Conservation (phyloP, 2,797 vertebrate genomes). For the Diplodus puntazzo region DNA sequence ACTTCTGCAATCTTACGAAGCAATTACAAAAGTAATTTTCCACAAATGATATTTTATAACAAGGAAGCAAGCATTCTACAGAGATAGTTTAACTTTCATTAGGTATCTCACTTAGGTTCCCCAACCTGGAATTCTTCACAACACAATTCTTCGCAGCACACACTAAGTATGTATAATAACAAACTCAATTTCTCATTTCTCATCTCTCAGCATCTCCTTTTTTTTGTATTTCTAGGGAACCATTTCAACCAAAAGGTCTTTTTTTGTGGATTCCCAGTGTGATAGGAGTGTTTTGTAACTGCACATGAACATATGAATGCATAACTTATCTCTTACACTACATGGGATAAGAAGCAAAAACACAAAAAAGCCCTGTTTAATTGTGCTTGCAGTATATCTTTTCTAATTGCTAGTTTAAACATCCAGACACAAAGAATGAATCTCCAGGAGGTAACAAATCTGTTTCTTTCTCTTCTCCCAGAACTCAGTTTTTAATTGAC, state of each 20-base stretch:
- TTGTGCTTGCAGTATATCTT: neutral
- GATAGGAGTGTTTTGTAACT: neutral
- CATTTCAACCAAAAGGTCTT: neutral
- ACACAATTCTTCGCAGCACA: neutral
- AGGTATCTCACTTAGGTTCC: conserved; percentile 7
- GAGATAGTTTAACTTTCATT: conserved; percentile 32
- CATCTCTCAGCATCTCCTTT: neutral
- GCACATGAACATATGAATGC: neutral
- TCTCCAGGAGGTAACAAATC: conserved; percentile 43
- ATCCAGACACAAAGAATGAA: conserved; percentile 47
- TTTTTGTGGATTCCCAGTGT: neutral
- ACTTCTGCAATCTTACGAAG: conserved; percentile 5
- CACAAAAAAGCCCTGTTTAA: neutral
- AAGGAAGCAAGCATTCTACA: neutral
- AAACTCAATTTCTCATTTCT: neutral
- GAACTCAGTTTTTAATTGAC: conserved; percentile 38
- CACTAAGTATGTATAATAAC: neutral
- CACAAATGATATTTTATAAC: conserved; percentile 15
- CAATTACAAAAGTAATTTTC: conserved; percentile 40
- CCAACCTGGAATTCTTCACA: neutral
- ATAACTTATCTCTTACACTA: conserved; percentile 16
- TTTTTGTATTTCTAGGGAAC: neutral
- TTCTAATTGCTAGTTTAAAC: conserved; percentile 23
- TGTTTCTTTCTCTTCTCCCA: conserved; percentile 28
- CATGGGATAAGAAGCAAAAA: neutral